These are phyloP conservation scores for Blastobasis lacticolella DNA, from an alignment of 2,888 invertebrate species.

Conservation along the genomic window DNA sequence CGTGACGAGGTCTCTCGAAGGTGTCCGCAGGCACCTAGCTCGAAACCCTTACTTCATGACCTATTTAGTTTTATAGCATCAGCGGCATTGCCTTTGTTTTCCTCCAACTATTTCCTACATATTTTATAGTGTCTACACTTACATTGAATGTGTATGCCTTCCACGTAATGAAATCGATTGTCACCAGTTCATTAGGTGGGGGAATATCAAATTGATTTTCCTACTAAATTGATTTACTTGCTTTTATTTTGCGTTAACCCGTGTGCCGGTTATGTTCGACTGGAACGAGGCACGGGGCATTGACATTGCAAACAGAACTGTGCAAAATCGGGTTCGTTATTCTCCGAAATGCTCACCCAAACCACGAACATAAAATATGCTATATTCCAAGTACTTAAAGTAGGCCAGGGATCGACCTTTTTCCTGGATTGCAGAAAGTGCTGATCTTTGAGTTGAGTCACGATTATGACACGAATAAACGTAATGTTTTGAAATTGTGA, in stretches of 20 bases:
- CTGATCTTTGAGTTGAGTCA: constrained; percentile 4
- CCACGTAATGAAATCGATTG: too few species aligned
- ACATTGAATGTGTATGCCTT: too few species aligned
- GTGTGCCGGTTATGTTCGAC: neutral
- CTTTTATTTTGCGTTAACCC: constrained; percentile 1
- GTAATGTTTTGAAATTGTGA: too few species aligned
- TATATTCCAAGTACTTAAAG: neutral
- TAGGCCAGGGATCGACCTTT: constrained; percentile 7
- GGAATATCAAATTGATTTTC: too few species aligned
- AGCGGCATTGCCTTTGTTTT: constrained; percentile 38
- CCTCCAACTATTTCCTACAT: constrained; percentile 25
- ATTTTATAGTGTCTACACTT: too few species aligned
- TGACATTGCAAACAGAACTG: neutral
- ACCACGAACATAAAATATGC: neutral
- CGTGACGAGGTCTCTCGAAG: constrained; percentile 55
- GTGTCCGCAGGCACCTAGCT: constrained; percentile 5
- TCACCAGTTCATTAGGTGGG: too few species aligned
- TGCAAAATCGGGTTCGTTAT: too few species aligned
- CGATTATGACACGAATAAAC: constrained; percentile 2
- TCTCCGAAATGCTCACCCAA: too few species aligned
- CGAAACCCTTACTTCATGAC: constrained; percentile 32
- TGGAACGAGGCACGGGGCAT: neutral
- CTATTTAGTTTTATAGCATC: constrained; percentile 38
- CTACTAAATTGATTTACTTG: too few species aligned
- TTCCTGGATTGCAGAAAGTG: constrained; percentile 9